Conservation (phyloP, 2,797 vertebrate genomes). For the Pseudocheirus occidentalis region DNA sequence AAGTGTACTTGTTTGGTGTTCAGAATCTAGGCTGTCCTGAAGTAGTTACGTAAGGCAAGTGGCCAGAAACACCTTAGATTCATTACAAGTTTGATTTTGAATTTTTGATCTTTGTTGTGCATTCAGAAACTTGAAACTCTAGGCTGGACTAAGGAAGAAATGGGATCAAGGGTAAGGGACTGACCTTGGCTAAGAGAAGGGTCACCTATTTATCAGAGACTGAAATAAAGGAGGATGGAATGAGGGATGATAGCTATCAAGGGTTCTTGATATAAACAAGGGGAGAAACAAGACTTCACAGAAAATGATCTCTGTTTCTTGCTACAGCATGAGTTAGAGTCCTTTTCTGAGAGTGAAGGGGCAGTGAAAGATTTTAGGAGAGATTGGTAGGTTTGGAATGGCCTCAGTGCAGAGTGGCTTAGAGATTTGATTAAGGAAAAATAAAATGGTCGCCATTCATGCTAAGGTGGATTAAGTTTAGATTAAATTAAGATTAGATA, state of each 20-base stretch:
- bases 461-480: no score
- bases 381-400: not conserved
- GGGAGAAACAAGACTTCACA: not conserved
- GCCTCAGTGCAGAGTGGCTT: not conserved
- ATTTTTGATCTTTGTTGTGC: no score
- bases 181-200: not conserved
- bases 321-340: not conserved
- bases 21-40: no score
- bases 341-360: not conserved
- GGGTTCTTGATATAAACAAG: not conserved
- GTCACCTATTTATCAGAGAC: not conserved
- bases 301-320: not conserved
- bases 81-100: no score
- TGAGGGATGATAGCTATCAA: not conserved
- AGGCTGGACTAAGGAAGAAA: not conserved
- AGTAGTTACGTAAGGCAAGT: no score
- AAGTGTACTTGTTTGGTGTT: no score
- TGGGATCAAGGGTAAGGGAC: not conserved
- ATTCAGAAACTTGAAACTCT: no score
- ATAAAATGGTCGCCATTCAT: not conserved
- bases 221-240: not conserved
- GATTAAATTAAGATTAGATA: no score
- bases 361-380: not conserved
- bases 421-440: not conserved
- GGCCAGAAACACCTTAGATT: no score